phyloP scores from a whole-genome alignment of 2,113 vertebrate species.

The Crotalus helleri region DNA sequence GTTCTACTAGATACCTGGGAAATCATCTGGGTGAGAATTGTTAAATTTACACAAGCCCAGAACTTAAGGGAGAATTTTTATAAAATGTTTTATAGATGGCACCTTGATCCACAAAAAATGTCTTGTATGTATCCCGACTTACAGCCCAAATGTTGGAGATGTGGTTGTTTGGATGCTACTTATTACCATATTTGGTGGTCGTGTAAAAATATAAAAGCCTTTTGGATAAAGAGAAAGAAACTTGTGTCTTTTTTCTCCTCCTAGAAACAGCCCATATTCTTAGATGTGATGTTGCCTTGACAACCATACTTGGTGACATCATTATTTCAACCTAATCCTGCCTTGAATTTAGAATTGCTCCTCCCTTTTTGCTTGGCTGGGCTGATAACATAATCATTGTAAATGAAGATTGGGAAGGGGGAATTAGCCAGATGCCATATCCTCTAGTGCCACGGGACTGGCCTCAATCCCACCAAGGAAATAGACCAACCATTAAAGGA shows the following conservation, averaged over 20 bases:
- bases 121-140: no score
- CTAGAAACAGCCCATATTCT: slow-evolving; percentile 97
- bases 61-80: no score
- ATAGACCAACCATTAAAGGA: slow-evolving; percentile 73
- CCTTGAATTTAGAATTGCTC: slow-evolving; percentile 99
- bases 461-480: slow-evolving; percentile 71
- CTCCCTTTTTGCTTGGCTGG: slow-evolving; percentile 99
- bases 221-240: slow-evolving; percentile 26
- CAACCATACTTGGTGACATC: slow-evolving; percentile 99
- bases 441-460: slow-evolving; percentile 68
- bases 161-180: no score
- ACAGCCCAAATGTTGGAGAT: no score
- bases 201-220: no score
- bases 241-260: slow-evolving; percentile 73
- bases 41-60: no score
- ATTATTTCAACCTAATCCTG: slow-evolving; percentile 99
- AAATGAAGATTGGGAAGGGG: slow-evolving; percentile 87
- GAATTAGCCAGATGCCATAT: slow-evolving; percentile 74
- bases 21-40: no score
- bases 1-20: no score
- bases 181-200: no score
- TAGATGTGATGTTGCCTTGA: slow-evolving; percentile 98
- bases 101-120: no score
- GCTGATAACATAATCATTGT: slow-evolving; percentile 99
- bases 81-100: no score